Conservation (phyloP, 1,140 invertebrate species). For the Globodera rostochiensis region DNA sequence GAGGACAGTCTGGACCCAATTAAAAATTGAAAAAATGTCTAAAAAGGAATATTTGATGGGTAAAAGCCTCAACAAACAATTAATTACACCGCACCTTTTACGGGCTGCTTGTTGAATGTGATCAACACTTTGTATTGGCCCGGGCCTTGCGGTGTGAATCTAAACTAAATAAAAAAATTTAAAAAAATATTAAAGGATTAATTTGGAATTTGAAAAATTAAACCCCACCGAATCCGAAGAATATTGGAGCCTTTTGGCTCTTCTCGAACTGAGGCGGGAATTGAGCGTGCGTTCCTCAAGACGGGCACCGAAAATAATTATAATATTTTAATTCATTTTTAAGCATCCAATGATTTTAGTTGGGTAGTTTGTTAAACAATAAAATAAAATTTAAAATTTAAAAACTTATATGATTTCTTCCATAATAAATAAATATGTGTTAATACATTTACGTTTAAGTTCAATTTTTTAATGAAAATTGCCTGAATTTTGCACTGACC, state of each 20-base stretch:
- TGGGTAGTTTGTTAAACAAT: too few relatives aligned
- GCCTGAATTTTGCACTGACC: constrained; percentile 82
- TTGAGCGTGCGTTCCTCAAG: constrained; percentile 73
- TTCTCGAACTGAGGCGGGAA: constrained; percentile 82
- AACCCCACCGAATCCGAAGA: background rate
- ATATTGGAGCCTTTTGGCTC: constrained; percentile 70
- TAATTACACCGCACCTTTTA: constrained; percentile 70
- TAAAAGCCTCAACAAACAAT: too few relatives aligned
- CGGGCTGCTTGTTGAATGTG: constrained; percentile 90
- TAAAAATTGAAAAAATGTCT: too few relatives aligned
- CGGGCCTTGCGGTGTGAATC: constrained; percentile 81
- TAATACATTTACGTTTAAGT: too few relatives aligned
- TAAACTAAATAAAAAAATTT: background rate
- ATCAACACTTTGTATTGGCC: constrained; percentile 90
- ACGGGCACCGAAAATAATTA: constrained; percentile 73
- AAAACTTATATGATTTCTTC: too few relatives aligned
- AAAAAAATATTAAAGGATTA: too few relatives aligned
- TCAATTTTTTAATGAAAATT: background rate
- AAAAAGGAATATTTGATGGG: too few relatives aligned
- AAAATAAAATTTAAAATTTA: too few relatives aligned
- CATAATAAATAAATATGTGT: too few relatives aligned
- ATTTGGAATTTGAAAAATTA: background rate
- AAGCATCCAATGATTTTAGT: too few relatives aligned
- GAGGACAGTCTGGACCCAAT: too few relatives aligned
- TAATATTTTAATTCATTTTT: too few relatives aligned